Evolutionary conservation across 2,888 invertebrate species (phyloP).

Genomic region (Nemotelus pantherinus): DNA sequence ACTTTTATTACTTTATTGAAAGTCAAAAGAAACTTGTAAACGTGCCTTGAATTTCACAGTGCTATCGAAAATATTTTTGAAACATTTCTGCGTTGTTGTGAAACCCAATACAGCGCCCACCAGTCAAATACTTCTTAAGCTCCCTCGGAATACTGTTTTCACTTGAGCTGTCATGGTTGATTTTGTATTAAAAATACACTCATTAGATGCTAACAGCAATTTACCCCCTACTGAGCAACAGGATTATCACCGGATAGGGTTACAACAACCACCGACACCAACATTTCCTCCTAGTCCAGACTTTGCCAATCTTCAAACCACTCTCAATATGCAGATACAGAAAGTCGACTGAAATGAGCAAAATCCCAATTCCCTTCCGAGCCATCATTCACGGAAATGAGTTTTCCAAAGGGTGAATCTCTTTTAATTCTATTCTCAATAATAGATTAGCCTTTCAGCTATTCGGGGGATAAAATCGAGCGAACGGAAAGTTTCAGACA

Average conservation of each 20-base stretch:
- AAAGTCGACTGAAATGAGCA: neutral
- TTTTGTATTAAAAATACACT: neutral
- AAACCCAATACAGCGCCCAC: no score
- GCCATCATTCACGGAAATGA: neutral
- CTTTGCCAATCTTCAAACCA: no score
- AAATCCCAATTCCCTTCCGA: neutral
- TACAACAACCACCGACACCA: neutral
- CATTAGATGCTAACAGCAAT: neutral
- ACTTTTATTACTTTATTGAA: no score
- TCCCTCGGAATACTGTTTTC: no score
- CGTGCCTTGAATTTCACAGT: no score
- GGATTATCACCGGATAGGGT: neutral
- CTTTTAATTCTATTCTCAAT: slow-evolving; percentile 8
- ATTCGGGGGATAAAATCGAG: neutral
- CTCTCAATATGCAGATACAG: neutral
- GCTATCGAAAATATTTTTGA: no score
- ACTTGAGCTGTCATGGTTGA: neutral
- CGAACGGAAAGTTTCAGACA: neutral
- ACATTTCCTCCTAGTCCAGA: no score
- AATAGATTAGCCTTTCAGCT: slow-evolving; percentile 24
- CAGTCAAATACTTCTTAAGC: no score
- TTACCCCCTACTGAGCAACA: neutral
- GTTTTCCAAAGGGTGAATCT: neutral
- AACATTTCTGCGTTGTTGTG: no score
- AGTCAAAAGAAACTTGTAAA: no score